Base-by-base conservation (phyloP, 2,113 vertebrate genomes). In the Corydoras sp. region DNA sequence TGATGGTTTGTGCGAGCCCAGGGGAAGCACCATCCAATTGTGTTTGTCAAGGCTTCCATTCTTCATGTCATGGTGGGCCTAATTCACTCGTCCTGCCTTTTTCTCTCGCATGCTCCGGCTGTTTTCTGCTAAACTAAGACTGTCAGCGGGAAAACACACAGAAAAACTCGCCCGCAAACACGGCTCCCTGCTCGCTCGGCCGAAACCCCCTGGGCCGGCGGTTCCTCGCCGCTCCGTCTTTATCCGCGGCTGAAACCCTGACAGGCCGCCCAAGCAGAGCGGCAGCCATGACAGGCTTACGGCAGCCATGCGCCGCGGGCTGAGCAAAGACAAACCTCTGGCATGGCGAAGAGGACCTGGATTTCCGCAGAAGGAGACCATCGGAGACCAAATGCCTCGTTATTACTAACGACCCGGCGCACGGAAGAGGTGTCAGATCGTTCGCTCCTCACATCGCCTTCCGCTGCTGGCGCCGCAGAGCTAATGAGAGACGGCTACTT, bases 31-130 rank as follows among this genome's bases (percentile, higher is more conserved):
- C 87, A 92, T 92, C 90, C 87, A 89, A 91, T 92, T 92, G 88
- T 87, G 90, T 96, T 95, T 95, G 94, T 96, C 93, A 91, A 93
- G 92, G 89, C 90, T 87, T 89, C 92, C 88, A 89, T 93, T 89
- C 90, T 92, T 94, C 91, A 93, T 89, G 91, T 92, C 89, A 90
- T 24, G 87, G 88, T 87, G 85, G 88, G 88, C 88, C 89, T 92
- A 88, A 93, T 92, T 90, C 86, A 91, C 90, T 63, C 51, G 62
- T 24, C 32, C 59, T 62, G 43, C 54, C 68, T 62, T 31, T 51
- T 31, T 60, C 58, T 53, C 9, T 69, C 53, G 48, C 60, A 92
- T 91, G 91, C 90, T 93, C 88, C 85, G 91, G 91, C 85, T 94
- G 92, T 93, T 93, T 92, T 91, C 89, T 91, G 88, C 93, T 93